Evolutionary conservation across 2,113 vertebrate genomes (phyloP).

Genomic region (Elephas maximus): DNA sequence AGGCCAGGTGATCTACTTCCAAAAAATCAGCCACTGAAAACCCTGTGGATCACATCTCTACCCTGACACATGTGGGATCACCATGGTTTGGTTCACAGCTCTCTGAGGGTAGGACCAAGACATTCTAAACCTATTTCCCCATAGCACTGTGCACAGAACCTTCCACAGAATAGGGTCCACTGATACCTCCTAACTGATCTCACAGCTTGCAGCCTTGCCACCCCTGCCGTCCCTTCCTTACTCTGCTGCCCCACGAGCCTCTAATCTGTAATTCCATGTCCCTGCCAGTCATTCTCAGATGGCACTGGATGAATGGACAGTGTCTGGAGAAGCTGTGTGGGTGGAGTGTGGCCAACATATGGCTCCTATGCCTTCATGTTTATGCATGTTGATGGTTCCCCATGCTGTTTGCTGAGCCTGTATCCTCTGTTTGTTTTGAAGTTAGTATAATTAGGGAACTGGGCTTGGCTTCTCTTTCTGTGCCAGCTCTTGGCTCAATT

Average conservation of each 20-base stretch:
- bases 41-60: not conserved
- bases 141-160: not conserved
- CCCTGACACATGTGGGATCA: not conserved
- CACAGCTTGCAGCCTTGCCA: not conserved
- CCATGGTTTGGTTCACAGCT: not conserved
- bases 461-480: constrained; percentile 34
- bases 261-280: not conserved
- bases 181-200: not conserved
- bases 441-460: constrained; percentile 47
- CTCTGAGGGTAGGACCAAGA: not conserved
- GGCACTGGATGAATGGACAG: accelerated
- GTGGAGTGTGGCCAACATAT: constrained; percentile 36
- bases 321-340: constrained; percentile 7
- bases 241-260: not conserved
- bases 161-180: not conserved
- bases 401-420: not conserved
- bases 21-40: not conserved
- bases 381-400: constrained; percentile 25
- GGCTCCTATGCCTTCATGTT: constrained; percentile 32
- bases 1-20: not conserved
- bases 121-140: not conserved
- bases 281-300: constrained; percentile 11
- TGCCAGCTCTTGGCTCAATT: constrained; percentile 50
- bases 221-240: not conserved
- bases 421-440: constrained; percentile 59